Percentiles rank a stretch among this genome's conserved stretches.
These are phyloP conservation scores for Teleogryllus occipitalis DNA, from an alignment of 1,140 invertebrate species.

Conservation along the genomic window DNA sequence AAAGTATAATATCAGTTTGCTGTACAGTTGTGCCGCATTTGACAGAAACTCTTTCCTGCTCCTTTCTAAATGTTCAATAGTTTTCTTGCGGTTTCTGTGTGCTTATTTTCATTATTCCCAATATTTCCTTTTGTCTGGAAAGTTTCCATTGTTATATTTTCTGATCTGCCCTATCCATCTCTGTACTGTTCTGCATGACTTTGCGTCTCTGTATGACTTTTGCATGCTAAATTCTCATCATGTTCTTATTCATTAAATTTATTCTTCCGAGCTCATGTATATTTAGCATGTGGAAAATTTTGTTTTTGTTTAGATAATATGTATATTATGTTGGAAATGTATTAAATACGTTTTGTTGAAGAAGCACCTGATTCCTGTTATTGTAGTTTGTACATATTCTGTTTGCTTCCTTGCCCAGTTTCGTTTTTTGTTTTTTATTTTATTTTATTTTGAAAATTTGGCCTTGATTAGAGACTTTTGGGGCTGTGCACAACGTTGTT, in stretches of 20 bases:
- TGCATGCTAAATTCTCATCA: too few relatives aligned
- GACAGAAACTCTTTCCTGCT: slow-evolving; percentile 13
- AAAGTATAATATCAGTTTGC: neutral
- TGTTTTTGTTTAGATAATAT: slow-evolving; percentile 11
- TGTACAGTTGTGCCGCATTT: slow-evolving; percentile 7
- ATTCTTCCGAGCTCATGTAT: neutral
- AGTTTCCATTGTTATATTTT: too few relatives aligned
- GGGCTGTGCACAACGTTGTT: neutral
- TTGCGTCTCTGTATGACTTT: too few relatives aligned
- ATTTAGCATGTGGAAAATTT: neutral
- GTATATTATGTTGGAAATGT: slow-evolving; percentile 11
- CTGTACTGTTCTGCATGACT: too few relatives aligned
- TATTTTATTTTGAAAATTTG: neutral
- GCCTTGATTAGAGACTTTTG: neutral
- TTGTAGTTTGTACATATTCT: slow-evolving; percentile 17
- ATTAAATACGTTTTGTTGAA: neutral
- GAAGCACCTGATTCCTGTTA: neutral
- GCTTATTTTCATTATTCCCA: too few relatives aligned
- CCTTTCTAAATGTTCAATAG: neutral
- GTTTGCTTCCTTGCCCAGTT: slow-evolving; percentile 15
- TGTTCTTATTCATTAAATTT: too few relatives aligned
- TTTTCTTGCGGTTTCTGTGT: slow-evolving; percentile 12
- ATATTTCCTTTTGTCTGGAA: too few relatives aligned
- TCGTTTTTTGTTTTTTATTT: slow-evolving; percentile 9
- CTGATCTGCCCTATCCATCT: too few relatives aligned